These are phyloP conservation scores for Drosophila pallidifrons DNA, from an alignment of 1,140 invertebrate genomes.

Conservation along the genomic window DNA sequence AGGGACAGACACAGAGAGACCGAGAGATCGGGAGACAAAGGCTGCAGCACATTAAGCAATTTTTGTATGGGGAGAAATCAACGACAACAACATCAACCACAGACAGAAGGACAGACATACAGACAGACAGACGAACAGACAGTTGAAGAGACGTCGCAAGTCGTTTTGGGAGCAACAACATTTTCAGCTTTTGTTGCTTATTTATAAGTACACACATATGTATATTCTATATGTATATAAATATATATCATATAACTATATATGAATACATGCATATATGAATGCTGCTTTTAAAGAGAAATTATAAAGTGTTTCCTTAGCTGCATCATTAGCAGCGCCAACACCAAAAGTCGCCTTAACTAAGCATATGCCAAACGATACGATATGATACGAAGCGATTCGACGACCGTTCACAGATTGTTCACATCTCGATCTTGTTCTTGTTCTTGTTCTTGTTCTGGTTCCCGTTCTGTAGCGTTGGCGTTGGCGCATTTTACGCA, in stretches of 20 bases:
- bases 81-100: constrained; percentile 34
- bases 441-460: constrained; percentile 23
- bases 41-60: constrained; percentile 68
- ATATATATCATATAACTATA: constrained; percentile 20
- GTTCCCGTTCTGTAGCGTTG: constrained; percentile 47
- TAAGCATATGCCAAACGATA: constrained; percentile 60
- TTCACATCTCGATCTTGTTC: constrained; percentile 36
- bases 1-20: background rate
- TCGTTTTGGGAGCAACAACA: constrained; percentile 67
- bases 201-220: constrained; percentile 53
- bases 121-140: background rate
- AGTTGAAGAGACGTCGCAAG: constrained; percentile 2
- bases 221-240: constrained; percentile 19
- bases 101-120: constrained; percentile 3
- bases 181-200: constrained; percentile 62
- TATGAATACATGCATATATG: constrained; percentile 24
- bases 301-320: constrained; percentile 84
- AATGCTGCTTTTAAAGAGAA: constrained; percentile 77
- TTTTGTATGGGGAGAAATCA: constrained; percentile 57
- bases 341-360: constrained; percentile 81
- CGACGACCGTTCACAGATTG: constrained; percentile 39
- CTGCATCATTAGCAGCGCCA: constrained; percentile 83
- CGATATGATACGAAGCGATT: constrained; percentile 30
- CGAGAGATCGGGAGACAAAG: constrained; percentile 57
- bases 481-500: constrained; percentile 80